Evolutionary conservation across 2,888 invertebrate species (phyloP).

Genomic region (Siphlonurus alternatus): DNA sequence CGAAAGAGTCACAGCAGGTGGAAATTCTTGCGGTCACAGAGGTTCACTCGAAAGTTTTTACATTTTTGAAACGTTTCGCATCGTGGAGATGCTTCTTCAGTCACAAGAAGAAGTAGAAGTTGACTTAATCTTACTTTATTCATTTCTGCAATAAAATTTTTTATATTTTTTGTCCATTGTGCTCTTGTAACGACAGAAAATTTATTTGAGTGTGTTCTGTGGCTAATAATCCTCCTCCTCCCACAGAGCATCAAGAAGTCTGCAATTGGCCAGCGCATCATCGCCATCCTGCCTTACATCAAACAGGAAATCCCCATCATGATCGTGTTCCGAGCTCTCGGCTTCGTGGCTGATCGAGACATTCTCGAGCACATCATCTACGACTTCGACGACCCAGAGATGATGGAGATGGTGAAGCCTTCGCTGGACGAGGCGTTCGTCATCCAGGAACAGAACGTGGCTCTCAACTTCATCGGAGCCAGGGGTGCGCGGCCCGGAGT

Average conservation of each 20-base stretch:
- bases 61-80: no score
- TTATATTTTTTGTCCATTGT: no score
- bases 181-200: no score
- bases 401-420: conserved; percentile 99
- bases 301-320: conserved; percentile 99
- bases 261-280: conserved; percentile 95
- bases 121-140: no score
- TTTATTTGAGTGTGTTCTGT: no score
- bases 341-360: conserved; percentile 98
- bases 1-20: no score
- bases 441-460: conserved; percentile 97
- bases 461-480: conserved; percentile 95
- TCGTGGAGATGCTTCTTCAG: no score
- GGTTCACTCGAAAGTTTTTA: no score
- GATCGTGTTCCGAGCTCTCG: conserved; percentile 97
- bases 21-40: no score
- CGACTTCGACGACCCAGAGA: conserved; percentile 99
- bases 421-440: conserved; percentile 99
- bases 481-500: conserved; percentile 96
- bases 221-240: no score
- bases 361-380: conserved; percentile 99
- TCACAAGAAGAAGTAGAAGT: no score
- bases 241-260: conserved; percentile 89
- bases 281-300: conserved; percentile 95
- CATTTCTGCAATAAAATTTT: no score